These are phyloP conservation scores for Germaria angustata DNA, from an alignment of 2,888 invertebrate genomes.

Conservation along the genomic window DNA sequence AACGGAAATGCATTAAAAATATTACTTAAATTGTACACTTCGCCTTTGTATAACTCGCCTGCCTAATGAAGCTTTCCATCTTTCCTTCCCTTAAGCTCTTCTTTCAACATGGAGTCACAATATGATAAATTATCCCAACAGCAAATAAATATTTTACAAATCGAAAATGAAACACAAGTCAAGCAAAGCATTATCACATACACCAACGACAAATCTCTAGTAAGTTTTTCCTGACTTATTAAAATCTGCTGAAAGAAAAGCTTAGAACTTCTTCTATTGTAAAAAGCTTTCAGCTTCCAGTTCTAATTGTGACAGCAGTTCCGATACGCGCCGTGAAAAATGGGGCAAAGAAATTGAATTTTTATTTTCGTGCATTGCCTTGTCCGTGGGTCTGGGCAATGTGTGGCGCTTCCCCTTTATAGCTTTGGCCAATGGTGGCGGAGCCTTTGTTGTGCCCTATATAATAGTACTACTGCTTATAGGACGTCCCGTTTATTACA, in stretches of 20 bases:
- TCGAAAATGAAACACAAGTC: constrained; percentile 48
- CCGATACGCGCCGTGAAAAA: constrained; percentile 74
- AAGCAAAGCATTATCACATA: constrained; percentile 69
- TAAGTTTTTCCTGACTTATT: constrained; percentile 49
- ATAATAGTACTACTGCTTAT: constrained; percentile 83
- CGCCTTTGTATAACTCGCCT: too few relatives aligned
- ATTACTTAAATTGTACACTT: too few relatives aligned
- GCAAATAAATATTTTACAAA: constrained; percentile 65
- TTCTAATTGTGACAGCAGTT: constrained; percentile 59
- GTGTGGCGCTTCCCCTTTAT: constrained; percentile 86
- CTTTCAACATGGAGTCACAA: constrained; percentile 71
- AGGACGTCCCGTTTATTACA: constrained; percentile 85
- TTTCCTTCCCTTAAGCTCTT: neutral
- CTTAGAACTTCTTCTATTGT: neutral
- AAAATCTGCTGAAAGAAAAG: neutral
- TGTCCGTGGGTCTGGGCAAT: constrained; percentile 85
- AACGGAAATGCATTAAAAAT: too few relatives aligned
- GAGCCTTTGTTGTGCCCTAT: constrained; percentile 85
- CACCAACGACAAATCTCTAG: constrained; percentile 70
- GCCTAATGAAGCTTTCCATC: too few relatives aligned
- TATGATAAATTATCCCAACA: constrained; percentile 70
- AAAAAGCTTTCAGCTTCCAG: constrained; percentile 54
- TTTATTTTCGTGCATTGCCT: constrained; percentile 82
- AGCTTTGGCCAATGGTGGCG: constrained; percentile 85
- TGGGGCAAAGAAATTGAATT: constrained; percentile 85